Evolutionary conservation across 1,140 invertebrate genomes (phyloP).

Genomic region (Schlechtendalia chinensis): DNA sequence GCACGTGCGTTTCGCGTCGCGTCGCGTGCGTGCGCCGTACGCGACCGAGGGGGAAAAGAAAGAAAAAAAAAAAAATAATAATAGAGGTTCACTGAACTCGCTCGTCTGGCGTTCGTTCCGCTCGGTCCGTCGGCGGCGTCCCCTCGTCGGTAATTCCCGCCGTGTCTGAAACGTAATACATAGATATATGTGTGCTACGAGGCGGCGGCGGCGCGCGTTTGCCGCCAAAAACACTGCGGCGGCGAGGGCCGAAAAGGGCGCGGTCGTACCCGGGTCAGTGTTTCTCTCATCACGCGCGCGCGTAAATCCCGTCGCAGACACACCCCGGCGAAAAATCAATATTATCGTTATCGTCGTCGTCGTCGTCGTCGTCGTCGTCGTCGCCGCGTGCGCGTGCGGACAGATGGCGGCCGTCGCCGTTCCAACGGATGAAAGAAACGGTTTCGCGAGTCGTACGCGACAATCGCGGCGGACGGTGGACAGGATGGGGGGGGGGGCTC

Average conservation of each 20-base stretch:
- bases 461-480: too few species aligned
- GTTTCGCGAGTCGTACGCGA: too few species aligned
- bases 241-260: slow-evolving; percentile 44
- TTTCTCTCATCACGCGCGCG: background rate
- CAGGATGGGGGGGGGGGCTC: too few species aligned
- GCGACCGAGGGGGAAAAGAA: slow-evolving; percentile 44
- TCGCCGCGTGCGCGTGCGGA: background rate
- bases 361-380: too few species aligned
- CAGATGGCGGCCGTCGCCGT: too few species aligned
- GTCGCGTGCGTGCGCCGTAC: too few species aligned
- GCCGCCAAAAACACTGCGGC: slow-evolving; percentile 21
- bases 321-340: slow-evolving; percentile 41
- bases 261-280: slow-evolving; percentile 42
- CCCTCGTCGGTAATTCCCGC: background rate
- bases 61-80: too few species aligned
- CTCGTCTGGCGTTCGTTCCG: slow-evolving; percentile 30
- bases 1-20: too few species aligned
- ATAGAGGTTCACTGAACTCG: slow-evolving; percentile 44
- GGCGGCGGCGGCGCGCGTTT: slow-evolving; percentile 16
- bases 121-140: background rate
- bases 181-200: background rate
- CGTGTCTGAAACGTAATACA: background rate
- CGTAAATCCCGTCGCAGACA: background rate
- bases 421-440: too few species aligned
- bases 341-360: background rate